Evolutionary conservation across 30 jellyfish, hydroid and myxozoan genomes (phyloP).

Genomic region (Chrysaora quinquecirrha): DNA sequence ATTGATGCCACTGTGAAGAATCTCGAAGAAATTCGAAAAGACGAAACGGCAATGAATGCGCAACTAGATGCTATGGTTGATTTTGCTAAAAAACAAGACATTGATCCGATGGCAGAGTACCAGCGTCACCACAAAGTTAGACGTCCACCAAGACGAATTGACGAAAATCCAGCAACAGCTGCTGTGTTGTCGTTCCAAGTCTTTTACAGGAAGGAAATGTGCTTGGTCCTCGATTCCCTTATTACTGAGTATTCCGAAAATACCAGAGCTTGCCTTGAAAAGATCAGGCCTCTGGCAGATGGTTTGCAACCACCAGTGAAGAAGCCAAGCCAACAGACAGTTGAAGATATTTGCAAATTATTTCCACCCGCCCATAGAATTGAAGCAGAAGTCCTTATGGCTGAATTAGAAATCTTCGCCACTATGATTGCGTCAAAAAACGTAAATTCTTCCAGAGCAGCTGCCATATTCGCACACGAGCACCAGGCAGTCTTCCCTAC

Average conservation of each 20-base stretch:
- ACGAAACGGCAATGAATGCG: conserved; percentile 43
- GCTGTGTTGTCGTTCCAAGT: conserved; percentile 38
- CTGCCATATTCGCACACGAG: background rate
- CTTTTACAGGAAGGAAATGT: conserved; percentile 37
- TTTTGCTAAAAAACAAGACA: conserved; percentile 23
- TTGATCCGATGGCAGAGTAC: conserved; percentile 33
- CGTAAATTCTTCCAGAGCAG: background rate
- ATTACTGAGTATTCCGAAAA: conserved; percentile 30
- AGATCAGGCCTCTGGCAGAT: conserved; percentile 37
- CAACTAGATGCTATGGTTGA: conserved; percentile 34
- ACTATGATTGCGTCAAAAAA: background rate
- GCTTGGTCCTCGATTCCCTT: conserved; percentile 33
- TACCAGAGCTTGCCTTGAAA: conserved; percentile 24
- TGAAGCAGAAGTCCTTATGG: background rate
- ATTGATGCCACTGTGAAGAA: conserved; percentile 45
- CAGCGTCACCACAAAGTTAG: conserved; percentile 32
- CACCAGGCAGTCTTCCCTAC: conserved; percentile 19
- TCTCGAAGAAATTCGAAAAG: conserved; percentile 33
- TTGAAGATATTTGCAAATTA: conserved; percentile 11
- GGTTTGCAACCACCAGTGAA: conserved; percentile 30
- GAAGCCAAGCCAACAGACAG: conserved; percentile 20
- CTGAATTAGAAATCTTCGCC: background rate
- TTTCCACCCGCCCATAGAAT: conserved; percentile 10
- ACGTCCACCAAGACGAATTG: conserved; percentile 43
- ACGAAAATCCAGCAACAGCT: conserved; percentile 39